Base-by-base conservation (phyloP, 2,888 invertebrate genomes). In the Dicranocentrus wangi region DNA sequence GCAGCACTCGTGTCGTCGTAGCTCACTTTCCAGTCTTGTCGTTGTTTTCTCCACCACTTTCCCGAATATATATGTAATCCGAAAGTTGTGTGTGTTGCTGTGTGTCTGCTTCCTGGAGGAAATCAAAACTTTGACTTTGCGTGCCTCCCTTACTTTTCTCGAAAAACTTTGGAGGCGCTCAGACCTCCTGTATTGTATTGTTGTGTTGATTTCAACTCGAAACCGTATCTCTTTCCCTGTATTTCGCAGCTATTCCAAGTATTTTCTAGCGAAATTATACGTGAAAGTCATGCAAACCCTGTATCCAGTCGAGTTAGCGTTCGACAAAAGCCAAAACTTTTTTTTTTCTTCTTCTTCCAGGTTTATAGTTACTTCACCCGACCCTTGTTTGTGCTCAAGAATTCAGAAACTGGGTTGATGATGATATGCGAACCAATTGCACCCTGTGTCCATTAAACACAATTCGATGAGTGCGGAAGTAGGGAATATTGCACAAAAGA, bases 71-170 rank as follows among this genome's bases (percentile, higher is more conserved):
- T 17, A 19, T 21, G 65, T 75, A 75, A 65, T 75, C 66, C 75
- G 66, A 75, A 75, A 75, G 42, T 68, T 68, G 68, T 68, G 32
- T 7, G 32, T n/a, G n/a, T n/a, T n/a, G n/a, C n/a, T n/a, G n/a
- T n/a, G n/a, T n/a, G n/a, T n/a, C n/a, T 25, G 27, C 76, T 76
- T 76, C 76, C 76, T 76, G 68, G 55, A 76, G 76, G 76, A 76
- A 76, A 76, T 76, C 76, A 76, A 69, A 76, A 76, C 76, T 76
- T 75, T 75, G 32, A 43, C 75, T 58, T 76, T 68, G 68, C 68
- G 76, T 76, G 76, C 51, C 51, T 68, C 13, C 66, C 43, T 28
- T 27, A 23, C 47, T 21, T 51, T 72, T 47, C 32, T 17, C 32
- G 10, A 3, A 32, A 32, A 32, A 32, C 32, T 32, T 32, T 32